These are phyloP conservation scores for Hozukius guyotensis DNA, from an alignment of 2,797 vertebrate species.

Conservation along the genomic window DNA sequence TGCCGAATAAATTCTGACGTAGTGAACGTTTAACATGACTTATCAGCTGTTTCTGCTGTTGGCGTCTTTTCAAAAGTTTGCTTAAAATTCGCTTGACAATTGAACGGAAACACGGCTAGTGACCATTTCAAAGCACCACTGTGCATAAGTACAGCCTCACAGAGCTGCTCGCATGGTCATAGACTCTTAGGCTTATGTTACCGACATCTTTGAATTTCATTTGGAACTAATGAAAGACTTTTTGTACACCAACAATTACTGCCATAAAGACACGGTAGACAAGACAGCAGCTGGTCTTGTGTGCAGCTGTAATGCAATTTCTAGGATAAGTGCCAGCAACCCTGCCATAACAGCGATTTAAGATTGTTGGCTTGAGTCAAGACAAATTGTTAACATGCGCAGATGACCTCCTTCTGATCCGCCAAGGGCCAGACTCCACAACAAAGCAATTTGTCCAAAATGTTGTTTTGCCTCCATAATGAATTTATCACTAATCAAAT, in stretches of 20 bases:
- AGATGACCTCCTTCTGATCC: conserved; percentile 31
- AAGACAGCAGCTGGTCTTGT: conserved; percentile 13
- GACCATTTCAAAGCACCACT: not conserved
- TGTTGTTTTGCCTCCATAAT: conserved; percentile 7
- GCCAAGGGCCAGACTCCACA: conserved; percentile 11
- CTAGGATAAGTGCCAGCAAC: conserved; percentile 26
- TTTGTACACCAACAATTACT: not conserved
- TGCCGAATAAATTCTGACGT: too few species aligned
- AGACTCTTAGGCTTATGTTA: not conserved
- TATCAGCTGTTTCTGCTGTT: too few species aligned
- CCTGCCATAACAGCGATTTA: conserved; percentile 22
- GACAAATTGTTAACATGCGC: conserved; percentile 33
- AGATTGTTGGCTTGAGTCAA: conserved; percentile 44
- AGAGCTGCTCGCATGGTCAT: not conserved
- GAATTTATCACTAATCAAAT: not conserved
- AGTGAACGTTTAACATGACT: too few species aligned
- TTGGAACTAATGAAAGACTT: conserved; percentile 3
- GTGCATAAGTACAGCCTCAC: not conserved
- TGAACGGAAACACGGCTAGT: too few species aligned
- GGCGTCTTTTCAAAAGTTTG: too few species aligned
- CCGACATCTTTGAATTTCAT: conserved; percentile 10
- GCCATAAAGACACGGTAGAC: not conserved
- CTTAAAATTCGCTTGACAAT: too few species aligned
- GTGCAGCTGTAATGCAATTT: conserved; percentile 36
- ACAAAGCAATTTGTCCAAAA: conserved; percentile 5